Evolutionary conservation across 2,113 vertebrate genomes (phyloP).

Genomic region (Piaya cayana): DNA sequence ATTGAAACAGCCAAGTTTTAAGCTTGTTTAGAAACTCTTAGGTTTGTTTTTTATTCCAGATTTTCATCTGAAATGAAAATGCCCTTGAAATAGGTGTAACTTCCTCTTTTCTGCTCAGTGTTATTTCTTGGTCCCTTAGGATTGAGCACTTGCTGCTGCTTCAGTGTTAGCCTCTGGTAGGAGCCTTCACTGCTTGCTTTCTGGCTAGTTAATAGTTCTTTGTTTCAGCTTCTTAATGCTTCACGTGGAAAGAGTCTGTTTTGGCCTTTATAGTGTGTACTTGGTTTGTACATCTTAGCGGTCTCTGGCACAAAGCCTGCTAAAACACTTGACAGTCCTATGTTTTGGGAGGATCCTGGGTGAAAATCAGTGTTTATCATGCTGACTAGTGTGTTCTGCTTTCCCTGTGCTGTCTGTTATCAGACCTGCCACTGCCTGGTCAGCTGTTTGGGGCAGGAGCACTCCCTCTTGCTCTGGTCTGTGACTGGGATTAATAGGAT

Average conservation of each 20-base stretch:
- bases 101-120: background rate
- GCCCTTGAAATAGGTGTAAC: background rate
- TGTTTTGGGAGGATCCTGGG: background rate
- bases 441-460: background rate
- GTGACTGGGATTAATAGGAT: background rate
- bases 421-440: background rate
- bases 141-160: background rate
- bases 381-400: background rate
- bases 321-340: fast-evolving
- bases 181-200: background rate
- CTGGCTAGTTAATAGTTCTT: background rate
- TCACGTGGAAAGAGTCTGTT: background rate
- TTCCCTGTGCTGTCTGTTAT: background rate
- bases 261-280: background rate
- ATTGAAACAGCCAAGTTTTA: background rate
- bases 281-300: background rate
- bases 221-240: background rate
- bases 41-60: background rate
- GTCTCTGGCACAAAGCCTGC: background rate
- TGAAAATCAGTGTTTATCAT: background rate
- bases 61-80: background rate
- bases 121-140: background rate
- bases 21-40: background rate
- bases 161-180: background rate
- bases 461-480: background rate